A percentile compares a stretch with the other conserved stretches of the same genome.
These are phyloP conservation scores for Lepeophtheirus nordmannii DNA, from an alignment of 2,888 invertebrate species.

Conservation along the genomic window DNA sequence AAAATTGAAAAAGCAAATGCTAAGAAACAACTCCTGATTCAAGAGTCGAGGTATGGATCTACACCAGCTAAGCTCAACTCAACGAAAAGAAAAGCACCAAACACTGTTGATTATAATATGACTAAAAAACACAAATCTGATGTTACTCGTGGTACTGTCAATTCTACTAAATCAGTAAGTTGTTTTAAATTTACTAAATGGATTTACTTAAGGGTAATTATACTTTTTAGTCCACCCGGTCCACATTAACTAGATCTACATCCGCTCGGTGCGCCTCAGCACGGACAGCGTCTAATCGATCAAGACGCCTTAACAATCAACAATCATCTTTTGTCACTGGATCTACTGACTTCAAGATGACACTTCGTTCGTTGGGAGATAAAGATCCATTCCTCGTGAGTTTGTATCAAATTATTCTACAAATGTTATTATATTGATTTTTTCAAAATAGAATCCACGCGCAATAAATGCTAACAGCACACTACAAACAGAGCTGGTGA, in stretches of 20 bases:
- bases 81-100: neutral
- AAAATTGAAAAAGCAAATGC: neutral
- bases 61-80: slow-evolving; percentile 3
- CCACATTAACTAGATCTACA: neutral
- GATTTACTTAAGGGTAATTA: too few relatives aligned
- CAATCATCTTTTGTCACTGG: neutral
- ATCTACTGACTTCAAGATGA: neutral
- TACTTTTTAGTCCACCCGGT: neutral
- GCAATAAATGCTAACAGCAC: slow-evolving; percentile 4
- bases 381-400: neutral
- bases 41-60: slow-evolving; percentile 12
- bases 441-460: neutral
- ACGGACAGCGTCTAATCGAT: neutral
- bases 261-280: neutral
- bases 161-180: neutral
- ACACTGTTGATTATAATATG: neutral
- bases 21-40: neutral
- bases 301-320: neutral
- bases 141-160: neutral
- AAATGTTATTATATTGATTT: neutral
- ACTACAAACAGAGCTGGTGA: neutral
- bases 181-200: too few relatives aligned
- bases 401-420: neutral
- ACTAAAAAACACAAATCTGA: neutral
- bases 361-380: neutral